phyloP scores from a whole-genome alignment of 2,113 vertebrate species.

The Rhynchomys soricoides region DNA sequence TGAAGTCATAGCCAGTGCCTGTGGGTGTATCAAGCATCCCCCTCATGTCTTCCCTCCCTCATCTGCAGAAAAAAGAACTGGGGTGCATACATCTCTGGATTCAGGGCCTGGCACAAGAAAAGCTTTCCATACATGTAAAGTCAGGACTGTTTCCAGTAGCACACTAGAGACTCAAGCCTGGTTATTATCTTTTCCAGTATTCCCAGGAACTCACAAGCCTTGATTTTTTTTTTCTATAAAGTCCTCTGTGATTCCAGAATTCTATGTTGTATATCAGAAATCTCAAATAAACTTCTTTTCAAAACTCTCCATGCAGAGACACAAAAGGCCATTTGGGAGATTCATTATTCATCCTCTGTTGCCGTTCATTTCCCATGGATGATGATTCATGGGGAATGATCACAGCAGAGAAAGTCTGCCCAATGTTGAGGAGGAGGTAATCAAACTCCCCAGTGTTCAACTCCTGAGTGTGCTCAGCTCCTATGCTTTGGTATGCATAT shows the following conservation, averaged over 20 bases:
- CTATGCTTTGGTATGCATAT: neutral
- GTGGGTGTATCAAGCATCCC: neutral
- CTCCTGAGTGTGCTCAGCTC: neutral
- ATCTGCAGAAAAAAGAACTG: neutral
- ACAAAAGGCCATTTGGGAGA: conserved; percentile 58
- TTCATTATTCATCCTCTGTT: conserved; percentile 64
- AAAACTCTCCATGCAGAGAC: conserved; percentile 69
- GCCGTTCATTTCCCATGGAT: conserved; percentile 57
- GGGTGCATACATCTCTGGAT: neutral
- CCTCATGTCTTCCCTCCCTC: neutral
- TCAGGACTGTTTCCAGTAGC: neutral
- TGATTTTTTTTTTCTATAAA: neutral
- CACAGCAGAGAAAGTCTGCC: conserved; percentile 67
- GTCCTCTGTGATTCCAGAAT: conserved; percentile 21
- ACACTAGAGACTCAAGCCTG: neutral
- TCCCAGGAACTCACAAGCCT: neutral
- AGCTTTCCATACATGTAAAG: neutral
- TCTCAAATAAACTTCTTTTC: conserved; percentile 72
- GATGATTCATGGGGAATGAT: conserved; percentile 73
- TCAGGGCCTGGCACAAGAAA: neutral
- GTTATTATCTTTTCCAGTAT: neutral
- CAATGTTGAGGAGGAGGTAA: neutral
- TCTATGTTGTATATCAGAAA: conserved; percentile 53
- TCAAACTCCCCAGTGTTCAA: neutral
- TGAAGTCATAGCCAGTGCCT: neutral